Base-by-base conservation (phyloP, 1,140 invertebrate genomes). In the Patella vulgata region DNA sequence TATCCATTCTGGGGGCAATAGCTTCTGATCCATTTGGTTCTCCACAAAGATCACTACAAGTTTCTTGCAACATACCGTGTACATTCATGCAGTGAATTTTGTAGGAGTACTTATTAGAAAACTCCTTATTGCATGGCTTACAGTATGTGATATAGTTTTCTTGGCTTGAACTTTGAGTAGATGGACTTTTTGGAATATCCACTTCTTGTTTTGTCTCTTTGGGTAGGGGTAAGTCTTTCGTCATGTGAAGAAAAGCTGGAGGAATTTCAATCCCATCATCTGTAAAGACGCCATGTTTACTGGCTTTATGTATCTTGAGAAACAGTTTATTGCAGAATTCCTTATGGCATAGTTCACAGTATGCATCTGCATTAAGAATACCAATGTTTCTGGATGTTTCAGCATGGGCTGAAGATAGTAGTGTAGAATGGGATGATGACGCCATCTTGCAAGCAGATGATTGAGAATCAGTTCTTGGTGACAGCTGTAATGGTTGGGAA, bases 281-380 rank as follows among this genome's bases (percentile, higher is more conserved):
- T 48, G 58, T 67, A 42, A 59, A 70, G 8, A 83, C 77, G 23
- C 88, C 87, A 79, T 89, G 88, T 60, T 89, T 88, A 66, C 87
- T 88, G 56, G 87, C 86, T 75, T 87, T 87, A 77, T 89, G 89
- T 19, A 87, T 85, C 63, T 87, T 85, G 23, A 89, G 72, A 59
- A 86, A 87, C 67, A 87, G 87, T 63, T 85, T 86, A 78, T 96
- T 97, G 80, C 92, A 96, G 80, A 97, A 97, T 82, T 97, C 95
- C 80, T 97, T 97, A 78, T 92, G 93, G 79, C 95, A 98, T 47
- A 96, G 89, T 76, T 96, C 94, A 83, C 95, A 97, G 79, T 95
- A 97, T 14, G 77, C 72, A 48, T 78, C 81, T n/a, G 52, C 54
- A 47, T 78, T 77, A 9, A 75, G 57, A 28, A 71, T 66, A 17